Evolutionary conservation across 2,113 vertebrate genomes (phyloP).

Genomic region (Psophia crepitans): DNA sequence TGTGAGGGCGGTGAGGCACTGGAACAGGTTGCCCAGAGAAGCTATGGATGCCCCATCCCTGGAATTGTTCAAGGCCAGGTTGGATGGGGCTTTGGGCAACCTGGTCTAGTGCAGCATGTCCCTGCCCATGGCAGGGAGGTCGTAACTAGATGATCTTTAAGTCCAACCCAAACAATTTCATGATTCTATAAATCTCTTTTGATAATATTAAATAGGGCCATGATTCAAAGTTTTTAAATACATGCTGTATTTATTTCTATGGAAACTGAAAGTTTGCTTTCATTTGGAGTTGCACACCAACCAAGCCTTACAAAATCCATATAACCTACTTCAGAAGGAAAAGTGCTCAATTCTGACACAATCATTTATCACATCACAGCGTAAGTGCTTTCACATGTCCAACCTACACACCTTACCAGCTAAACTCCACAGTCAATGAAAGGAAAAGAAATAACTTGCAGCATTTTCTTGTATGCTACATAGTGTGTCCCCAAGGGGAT

Average conservation of each 20-base stretch:
- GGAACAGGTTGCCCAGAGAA: too few species aligned
- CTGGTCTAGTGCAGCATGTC: too few species aligned
- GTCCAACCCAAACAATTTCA: too few species aligned
- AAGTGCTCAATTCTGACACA: not conserved
- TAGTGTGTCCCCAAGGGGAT: not conserved
- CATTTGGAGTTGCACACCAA: not conserved
- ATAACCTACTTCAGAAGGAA: not conserved
- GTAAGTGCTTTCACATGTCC: not conserved
- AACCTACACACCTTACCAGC: not conserved
- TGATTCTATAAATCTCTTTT: not conserved
- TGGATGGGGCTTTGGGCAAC: too few species aligned
- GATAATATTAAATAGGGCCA: not conserved
- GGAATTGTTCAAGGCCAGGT: too few species aligned
- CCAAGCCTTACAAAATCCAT: not conserved
- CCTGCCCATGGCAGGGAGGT: too few species aligned
- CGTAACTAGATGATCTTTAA: too few species aligned
- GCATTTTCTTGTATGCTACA: not conserved
- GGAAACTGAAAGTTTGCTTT: slow-evolving; percentile 22
- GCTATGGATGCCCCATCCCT: too few species aligned
- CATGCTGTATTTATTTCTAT: not conserved
- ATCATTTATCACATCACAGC: not conserved
- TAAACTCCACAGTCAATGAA: not conserved
- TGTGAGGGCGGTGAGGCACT: too few species aligned
- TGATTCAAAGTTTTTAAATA: not conserved
- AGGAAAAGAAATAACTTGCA: not conserved